phyloP scores from a whole-genome alignment of 2,113 vertebrate genomes.

The Xenus cinereus region DNA sequence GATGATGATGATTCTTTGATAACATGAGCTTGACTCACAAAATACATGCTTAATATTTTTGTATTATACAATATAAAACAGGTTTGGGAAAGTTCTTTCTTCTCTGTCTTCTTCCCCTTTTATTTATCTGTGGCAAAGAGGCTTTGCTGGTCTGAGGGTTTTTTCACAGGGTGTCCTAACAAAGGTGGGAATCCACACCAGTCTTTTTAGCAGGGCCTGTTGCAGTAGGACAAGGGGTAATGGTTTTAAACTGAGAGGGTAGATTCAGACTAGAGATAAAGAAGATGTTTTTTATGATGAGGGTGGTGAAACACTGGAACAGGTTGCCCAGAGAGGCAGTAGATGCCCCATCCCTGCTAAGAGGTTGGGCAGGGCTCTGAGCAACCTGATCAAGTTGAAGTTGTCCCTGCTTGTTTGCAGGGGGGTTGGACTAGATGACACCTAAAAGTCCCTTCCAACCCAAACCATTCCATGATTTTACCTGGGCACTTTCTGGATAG shows the following conservation, averaged over 20 bases:
- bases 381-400: not conserved
- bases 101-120: not conserved
- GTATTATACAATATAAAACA: not conserved
- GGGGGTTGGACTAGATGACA: not conserved
- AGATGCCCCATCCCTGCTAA: not conserved
- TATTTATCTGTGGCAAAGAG: not conserved
- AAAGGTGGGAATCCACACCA: not conserved
- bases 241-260: not conserved
- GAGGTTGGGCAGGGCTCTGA: not conserved
- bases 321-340: not conserved
- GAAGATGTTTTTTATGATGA: not conserved
- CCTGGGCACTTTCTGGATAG: not conserved
- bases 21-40: not conserved
- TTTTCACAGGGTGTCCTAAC: not conserved
- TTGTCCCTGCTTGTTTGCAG: not conserved
- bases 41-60: not conserved
- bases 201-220: not conserved
- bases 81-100: not conserved
- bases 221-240: rapidly evolving
- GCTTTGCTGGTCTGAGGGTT: not conserved
- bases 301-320: not conserved
- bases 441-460: not conserved
- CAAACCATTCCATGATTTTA: not conserved
- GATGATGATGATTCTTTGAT: not conserved
- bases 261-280: not conserved